Evolutionary conservation across 2,113 vertebrate genomes (phyloP).

Genomic region (Scophthalmus maximus): DNA sequence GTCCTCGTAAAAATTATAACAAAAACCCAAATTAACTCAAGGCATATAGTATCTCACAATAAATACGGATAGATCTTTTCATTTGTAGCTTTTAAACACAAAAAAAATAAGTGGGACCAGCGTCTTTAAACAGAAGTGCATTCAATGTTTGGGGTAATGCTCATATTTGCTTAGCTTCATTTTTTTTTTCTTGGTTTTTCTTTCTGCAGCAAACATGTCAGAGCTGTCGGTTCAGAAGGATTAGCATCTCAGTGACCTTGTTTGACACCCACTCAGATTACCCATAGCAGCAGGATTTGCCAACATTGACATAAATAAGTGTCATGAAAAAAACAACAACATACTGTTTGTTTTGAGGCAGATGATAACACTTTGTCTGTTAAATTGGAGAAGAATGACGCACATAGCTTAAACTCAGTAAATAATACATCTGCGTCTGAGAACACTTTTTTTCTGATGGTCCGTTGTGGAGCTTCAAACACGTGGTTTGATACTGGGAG

Average conservation of each 20-base stretch:
- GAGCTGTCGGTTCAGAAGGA: conserved; percentile 26
- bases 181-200: not conserved
- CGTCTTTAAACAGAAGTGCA: conserved; percentile 70
- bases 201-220: conserved; percentile 4
- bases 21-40: conserved; percentile 42
- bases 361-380: conserved; percentile 22
- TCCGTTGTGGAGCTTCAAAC: conserved; percentile 39
- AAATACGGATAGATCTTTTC: conserved; percentile 77
- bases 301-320: conserved; percentile 30
- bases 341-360: conserved; percentile 27
- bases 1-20: conserved; percentile 27
- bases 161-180: not conserved
- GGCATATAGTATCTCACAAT: conserved; percentile 56
- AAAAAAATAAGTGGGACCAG: conserved; percentile 36
- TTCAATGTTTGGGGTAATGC: conserved; percentile 44
- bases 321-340: not conserved
- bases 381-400: conserved; percentile 54
- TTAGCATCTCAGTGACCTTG: conserved; percentile 34
- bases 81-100: conserved; percentile 54
- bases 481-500: conserved; percentile 1
- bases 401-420: conserved; percentile 33
- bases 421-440: conserved; percentile 21
- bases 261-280: conserved; percentile 40
- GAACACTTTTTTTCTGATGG: conserved; percentile 36
- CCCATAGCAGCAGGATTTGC: conserved; percentile 64